Evolutionary conservation across 2,113 vertebrate species (phyloP).

Genomic region (Halcyon senegalensis): DNA sequence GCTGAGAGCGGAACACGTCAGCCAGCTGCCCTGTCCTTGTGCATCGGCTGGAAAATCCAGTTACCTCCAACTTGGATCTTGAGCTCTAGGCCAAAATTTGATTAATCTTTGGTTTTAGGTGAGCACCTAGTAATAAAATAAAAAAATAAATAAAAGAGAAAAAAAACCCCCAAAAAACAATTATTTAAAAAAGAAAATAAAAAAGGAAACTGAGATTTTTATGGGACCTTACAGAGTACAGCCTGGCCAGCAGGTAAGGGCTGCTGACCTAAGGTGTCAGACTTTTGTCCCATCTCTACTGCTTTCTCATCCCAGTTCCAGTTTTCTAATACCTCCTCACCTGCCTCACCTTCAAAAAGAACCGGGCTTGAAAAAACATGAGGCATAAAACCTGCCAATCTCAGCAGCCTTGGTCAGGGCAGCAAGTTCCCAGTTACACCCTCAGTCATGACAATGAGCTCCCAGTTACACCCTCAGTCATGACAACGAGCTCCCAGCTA

Average conservation of each 20-base stretch:
- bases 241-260: background rate
- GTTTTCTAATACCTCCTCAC: background rate
- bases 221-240: background rate
- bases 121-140: background rate
- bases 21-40: background rate
- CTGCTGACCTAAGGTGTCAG: background rate
- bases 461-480: no score
- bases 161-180: no score
- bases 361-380: background rate
- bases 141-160: background rate
- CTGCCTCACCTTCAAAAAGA: background rate
- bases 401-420: background rate
- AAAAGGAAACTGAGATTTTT: background rate
- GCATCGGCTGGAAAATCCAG: background rate
- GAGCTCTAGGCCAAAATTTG: background rate
- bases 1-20: accelerated
- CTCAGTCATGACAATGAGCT: no score
- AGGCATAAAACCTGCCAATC: background rate
- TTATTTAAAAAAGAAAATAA: no score
- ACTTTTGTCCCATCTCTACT: background rate
- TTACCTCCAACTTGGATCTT: background rate
- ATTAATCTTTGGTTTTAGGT: background rate
- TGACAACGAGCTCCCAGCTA: no score
- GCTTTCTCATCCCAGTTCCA: background rate
- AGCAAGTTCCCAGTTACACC: no score